These are phyloP conservation scores for Fragum whitleyi DNA, from an alignment of 2,888 invertebrate species.

Conservation along the genomic window DNA sequence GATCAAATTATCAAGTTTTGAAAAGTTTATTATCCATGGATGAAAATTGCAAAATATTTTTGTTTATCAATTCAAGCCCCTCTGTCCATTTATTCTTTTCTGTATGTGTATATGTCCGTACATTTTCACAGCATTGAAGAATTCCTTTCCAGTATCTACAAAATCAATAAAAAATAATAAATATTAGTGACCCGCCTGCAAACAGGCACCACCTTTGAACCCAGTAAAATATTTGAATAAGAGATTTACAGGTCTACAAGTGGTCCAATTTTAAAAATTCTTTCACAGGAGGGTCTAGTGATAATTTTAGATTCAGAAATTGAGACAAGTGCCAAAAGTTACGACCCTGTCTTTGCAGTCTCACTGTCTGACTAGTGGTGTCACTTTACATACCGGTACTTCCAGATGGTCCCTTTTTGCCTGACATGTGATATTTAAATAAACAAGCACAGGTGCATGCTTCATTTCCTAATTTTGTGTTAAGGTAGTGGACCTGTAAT, in stretches of 20 bases:
- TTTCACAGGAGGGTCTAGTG: too few species aligned
- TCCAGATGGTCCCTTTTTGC: too few species aligned
- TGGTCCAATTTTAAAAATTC: not conserved
- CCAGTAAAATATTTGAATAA: not conserved
- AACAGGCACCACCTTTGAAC: not conserved
- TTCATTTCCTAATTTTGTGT: too few species aligned
- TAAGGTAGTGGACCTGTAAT: too few species aligned
- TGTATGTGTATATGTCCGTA: constrained; percentile 66
- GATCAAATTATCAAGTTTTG: not conserved
- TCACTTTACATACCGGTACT: too few species aligned
- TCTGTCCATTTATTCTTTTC: constrained; percentile 79
- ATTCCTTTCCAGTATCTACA: constrained; percentile 72
- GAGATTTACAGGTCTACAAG: too few species aligned
- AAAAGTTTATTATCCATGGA: not conserved
- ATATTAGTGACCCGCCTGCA: not conserved
- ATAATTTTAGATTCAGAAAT: too few species aligned
- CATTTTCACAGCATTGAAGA: constrained; percentile 75
- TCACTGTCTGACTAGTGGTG: too few species aligned
- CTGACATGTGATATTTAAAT: too few species aligned
- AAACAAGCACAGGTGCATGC: too few species aligned
- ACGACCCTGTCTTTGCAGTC: too few species aligned
- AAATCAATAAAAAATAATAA: constrained; percentile 5
- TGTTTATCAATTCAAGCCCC: constrained; percentile 57
- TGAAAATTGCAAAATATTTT: not conserved
- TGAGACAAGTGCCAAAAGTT: too few species aligned